Conservation (phyloP, 2,888 invertebrate species). For the Lasioglossum oenotherae region DNA sequence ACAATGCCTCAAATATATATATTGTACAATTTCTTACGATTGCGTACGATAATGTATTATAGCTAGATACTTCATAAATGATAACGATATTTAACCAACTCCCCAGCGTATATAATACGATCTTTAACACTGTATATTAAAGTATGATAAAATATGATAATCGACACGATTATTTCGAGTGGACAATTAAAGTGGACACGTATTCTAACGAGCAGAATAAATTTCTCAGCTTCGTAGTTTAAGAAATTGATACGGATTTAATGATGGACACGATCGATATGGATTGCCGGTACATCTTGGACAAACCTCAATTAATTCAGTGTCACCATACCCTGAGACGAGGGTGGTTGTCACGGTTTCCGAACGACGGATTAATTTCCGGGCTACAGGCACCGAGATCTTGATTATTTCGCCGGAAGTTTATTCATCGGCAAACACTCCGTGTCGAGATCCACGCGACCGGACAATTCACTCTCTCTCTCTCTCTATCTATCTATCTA, state of each 20-base stretch:
- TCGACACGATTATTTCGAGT: neutral
- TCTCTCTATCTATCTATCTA: neutral
- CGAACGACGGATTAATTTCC: constrained; percentile 62
- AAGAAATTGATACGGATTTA: neutral
- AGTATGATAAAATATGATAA: neutral
- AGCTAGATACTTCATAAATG: too few species aligned
- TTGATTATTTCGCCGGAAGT: constrained; percentile 34
- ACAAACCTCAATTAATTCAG: neutral
- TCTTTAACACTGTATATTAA: neutral
- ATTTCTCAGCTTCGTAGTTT: neutral
- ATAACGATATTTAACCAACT: too few species aligned
- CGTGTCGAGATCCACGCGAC: neutral
- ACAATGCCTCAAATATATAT: too few species aligned
- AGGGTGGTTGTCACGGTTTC: constrained; percentile 49
- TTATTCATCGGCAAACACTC: constrained; percentile 8
- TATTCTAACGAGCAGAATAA: neutral
- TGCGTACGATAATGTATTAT: too few species aligned
- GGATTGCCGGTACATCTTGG: neutral
- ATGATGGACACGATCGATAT: neutral
- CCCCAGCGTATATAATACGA: too few species aligned
- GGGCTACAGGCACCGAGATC: constrained; percentile 24
- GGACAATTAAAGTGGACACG: neutral
- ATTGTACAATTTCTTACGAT: too few species aligned
- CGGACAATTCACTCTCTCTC: neutral
- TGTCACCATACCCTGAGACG: neutral